phyloP scores from a whole-genome alignment of 2,888 invertebrate genomes.

The Adelphocoris suturalis region DNA sequence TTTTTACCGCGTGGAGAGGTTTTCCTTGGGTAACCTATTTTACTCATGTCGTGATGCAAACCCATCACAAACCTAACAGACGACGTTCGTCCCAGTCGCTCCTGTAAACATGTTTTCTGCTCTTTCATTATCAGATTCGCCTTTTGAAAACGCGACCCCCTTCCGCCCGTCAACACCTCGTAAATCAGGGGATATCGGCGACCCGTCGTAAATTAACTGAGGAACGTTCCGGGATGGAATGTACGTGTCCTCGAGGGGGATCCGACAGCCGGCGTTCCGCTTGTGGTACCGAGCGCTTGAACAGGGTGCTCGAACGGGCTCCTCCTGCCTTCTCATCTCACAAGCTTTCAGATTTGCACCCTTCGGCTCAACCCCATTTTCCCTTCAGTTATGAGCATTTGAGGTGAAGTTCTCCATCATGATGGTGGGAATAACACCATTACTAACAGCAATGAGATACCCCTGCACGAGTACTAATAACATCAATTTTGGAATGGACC shows the following conservation, averaged over 20 bases:
- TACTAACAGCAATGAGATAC: too few relatives aligned
- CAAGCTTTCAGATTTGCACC: too few relatives aligned
- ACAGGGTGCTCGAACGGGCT: background rate
- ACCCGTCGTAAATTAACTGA: slow-evolving; percentile 21
- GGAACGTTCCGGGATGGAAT: slow-evolving; percentile 19
- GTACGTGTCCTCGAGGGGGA: background rate
- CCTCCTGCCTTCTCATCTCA: slow-evolving; percentile 3
- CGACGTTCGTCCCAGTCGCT: too few relatives aligned
- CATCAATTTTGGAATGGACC: too few relatives aligned
- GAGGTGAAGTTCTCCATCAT: too few relatives aligned
- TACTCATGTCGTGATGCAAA: background rate
- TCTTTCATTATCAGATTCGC: slow-evolving; percentile 33
- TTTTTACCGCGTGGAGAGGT: too few relatives aligned
- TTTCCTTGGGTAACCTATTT: too few relatives aligned
- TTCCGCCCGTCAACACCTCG: background rate
- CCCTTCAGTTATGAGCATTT: too few relatives aligned
- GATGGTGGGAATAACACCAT: too few relatives aligned
- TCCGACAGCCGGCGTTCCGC: slow-evolving; percentile 15
- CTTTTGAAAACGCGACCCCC: background rate
- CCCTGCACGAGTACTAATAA: too few relatives aligned
- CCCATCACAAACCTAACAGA: background rate
- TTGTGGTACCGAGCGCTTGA: slow-evolving; percentile 37
- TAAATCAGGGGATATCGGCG: slow-evolving; percentile 21
- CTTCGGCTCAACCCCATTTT: too few relatives aligned
- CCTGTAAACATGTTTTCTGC: slow-evolving; percentile 51